Base-by-base conservation (phyloP, 2,888 invertebrate genomes). In the Phanerotoma sp. region DNA sequence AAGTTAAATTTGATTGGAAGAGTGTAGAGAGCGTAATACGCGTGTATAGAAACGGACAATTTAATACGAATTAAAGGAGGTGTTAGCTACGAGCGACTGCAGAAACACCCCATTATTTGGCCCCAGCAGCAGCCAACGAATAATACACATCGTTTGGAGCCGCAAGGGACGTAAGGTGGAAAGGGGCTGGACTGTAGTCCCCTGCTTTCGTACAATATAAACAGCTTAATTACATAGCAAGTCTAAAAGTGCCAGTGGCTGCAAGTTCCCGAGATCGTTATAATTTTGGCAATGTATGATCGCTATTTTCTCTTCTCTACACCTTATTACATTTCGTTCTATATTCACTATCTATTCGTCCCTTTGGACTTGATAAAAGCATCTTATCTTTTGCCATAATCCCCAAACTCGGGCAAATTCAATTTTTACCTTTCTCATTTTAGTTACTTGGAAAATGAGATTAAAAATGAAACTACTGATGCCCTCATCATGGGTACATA, bases 141-240 rank as follows among this genome's bases (percentile, higher is more conserved):
- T 65, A 66, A 65, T 62, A 57, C 56, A 56, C 50, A 61, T 37
- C 58, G 55, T 60, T 57, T 48, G 45, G 44, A 52, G 57, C 47
- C 56, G 48, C 35, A 41, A 42, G 55, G 50, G 41, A 50, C 35
- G 50, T 37, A 41, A 47, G 40, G 47, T 35, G 22, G 38, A 28
- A 18, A 20, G 41, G 25, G 18, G 37, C 56, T 32, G 42, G 28
- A 25, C 25, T 47, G 35, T 37, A 38, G 51, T 54, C 51, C 51
- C 56, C 33, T 51, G 56, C 54, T 51, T 57, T 62, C 54, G 55
- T 61, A 63, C 63, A 65, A 64, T 64, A 64, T 65, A 67, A 68
- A 70, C 68, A 64, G 67, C 67, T 68, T 70, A 71, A 71, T 71
- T 69, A 67, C 63, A 69, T 65, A 63, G 48, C 20, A 48, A 53